A percentile compares a stretch with the other conserved stretches of the same genome.
Conservation (phyloP, 30 jellyfish, hydroid and myxozoan species). For the Mastigias papua region DNA sequence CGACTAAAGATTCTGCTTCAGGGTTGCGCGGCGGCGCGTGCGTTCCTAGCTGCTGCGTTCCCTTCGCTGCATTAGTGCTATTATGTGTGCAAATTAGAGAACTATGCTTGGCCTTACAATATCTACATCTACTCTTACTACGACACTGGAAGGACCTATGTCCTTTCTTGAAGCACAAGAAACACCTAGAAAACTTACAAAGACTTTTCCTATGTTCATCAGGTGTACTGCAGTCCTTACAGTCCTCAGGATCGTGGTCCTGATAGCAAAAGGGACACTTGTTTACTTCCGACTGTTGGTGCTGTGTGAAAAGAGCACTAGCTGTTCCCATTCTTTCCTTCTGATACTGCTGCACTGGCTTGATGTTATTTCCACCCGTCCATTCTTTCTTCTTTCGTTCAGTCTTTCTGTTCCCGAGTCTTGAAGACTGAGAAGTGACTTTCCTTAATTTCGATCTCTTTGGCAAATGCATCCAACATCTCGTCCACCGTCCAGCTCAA, state of each 20-base stretch:
- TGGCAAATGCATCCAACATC: slow-evolving; percentile 21
- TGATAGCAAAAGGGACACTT: slow-evolving; percentile 8
- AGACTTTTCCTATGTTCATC: slow-evolving; percentile 16
- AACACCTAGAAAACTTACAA: neutral
- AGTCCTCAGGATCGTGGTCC: slow-evolving; percentile 14
- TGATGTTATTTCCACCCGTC: neutral
- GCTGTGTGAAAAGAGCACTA: slow-evolving; percentile 18
- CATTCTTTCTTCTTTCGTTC: no score
- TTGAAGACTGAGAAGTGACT: neutral
- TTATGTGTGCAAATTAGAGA: neutral
- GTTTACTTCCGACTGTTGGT: neutral
- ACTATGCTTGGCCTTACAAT: slow-evolving; percentile 9
- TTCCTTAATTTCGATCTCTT: slow-evolving; percentile 24
- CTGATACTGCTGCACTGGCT: neutral
- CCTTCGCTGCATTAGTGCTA: neutral
- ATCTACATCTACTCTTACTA: slow-evolving; percentile 4
- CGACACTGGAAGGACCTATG: slow-evolving; percentile 27
- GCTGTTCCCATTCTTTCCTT: slow-evolving; percentile 4
- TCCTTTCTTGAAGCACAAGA: neutral
- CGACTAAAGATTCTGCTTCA: neutral
- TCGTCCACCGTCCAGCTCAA: slow-evolving; percentile 22
- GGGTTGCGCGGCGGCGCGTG: neutral
- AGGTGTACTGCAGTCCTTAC: neutral
- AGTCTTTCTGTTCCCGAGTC: neutral
- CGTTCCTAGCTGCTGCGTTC: neutral